phyloP scores from a whole-genome alignment of 92 coral and sea anemone genomes.

The Virgularia gustaviana region DNA sequence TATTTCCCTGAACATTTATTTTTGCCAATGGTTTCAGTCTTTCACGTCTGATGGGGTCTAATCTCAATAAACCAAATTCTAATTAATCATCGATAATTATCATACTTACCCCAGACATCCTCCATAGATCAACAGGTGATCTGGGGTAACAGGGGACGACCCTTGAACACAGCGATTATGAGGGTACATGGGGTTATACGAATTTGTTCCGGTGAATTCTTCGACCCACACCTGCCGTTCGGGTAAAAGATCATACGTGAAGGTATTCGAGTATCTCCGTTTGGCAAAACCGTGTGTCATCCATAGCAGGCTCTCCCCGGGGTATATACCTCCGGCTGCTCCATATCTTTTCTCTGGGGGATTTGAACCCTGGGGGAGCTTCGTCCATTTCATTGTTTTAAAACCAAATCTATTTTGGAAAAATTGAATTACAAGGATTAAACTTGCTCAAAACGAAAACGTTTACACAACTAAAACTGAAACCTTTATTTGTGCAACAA shows the following conservation, averaged over 20 bases:
- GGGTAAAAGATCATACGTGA: constrained; percentile 59
- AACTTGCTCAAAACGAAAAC: too few species aligned
- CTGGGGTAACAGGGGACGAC: constrained; percentile 67
- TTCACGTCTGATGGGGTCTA: too few species aligned
- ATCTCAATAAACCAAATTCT: neutral
- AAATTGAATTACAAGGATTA: too few species aligned
- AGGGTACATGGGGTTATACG: constrained; percentile 81
- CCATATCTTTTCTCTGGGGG: constrained; percentile 81
- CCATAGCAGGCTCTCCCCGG: constrained; percentile 61
- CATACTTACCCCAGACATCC: constrained; percentile 91
- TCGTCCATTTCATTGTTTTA: constrained; percentile 46
- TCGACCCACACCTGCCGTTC: constrained; percentile 62
- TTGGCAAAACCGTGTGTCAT: constrained; percentile 83
- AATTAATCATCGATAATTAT: too few species aligned
- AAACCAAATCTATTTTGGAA: constrained; percentile 52
- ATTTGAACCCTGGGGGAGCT: constrained; percentile 63
- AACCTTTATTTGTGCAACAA: too few species aligned
- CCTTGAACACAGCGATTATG: constrained; percentile 84
- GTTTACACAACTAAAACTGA: too few species aligned
- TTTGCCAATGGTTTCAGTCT: too few species aligned
- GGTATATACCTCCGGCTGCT: constrained; percentile 79
- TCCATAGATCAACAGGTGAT: constrained; percentile 82
- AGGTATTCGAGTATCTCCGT: constrained; percentile 74
- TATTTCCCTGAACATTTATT: too few species aligned
- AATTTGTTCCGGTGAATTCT: constrained; percentile 82